Percentiles rank a stretch among this genome's conserved stretches.
Conservation (phyloP, 1,140 invertebrate genomes). For the Trypoxylus dichotomus region DNA sequence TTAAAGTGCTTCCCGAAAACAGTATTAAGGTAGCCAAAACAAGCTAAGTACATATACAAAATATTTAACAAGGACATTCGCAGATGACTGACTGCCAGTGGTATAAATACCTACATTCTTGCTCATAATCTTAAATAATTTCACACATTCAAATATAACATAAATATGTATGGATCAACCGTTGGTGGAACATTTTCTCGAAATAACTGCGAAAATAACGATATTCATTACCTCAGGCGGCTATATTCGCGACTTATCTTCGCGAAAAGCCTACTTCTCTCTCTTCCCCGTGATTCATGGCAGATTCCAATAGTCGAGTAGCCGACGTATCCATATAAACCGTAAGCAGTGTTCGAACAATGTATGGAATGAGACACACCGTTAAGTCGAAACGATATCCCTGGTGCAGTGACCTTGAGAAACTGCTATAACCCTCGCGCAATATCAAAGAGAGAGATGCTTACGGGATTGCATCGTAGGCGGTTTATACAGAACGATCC, state of each 20-base stretch:
- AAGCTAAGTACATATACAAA: not conserved
- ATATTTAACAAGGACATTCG: not conserved
- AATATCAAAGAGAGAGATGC: not conserved
- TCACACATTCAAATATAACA: not conserved
- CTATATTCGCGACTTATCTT: not conserved
- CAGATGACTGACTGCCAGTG: not conserved
- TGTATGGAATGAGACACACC: slow-evolving; percentile 19
- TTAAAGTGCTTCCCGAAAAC: too few species aligned
- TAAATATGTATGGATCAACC: slow-evolving; percentile 10
- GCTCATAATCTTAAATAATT: slow-evolving; percentile 9
- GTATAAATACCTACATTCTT: not conserved
- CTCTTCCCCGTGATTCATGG: not conserved
- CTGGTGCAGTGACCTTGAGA: slow-evolving; percentile 26
- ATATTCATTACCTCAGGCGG: not conserved
- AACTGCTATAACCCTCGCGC: not conserved
- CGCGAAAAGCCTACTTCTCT: not conserved
- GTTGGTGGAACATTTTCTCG: not conserved
- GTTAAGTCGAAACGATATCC: slow-evolving; percentile 7
- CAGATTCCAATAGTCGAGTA: not conserved
- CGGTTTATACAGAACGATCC: not conserved
- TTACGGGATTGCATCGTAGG: not conserved
- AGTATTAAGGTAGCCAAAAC: too few species aligned
- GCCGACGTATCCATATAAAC: not conserved
- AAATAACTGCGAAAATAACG: slow-evolving; percentile 2
- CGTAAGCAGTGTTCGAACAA: slow-evolving; percentile 15